Evolutionary conservation across 1,140 invertebrate genomes (phyloP).

Genomic region (Brachionus calyciflorus): DNA sequence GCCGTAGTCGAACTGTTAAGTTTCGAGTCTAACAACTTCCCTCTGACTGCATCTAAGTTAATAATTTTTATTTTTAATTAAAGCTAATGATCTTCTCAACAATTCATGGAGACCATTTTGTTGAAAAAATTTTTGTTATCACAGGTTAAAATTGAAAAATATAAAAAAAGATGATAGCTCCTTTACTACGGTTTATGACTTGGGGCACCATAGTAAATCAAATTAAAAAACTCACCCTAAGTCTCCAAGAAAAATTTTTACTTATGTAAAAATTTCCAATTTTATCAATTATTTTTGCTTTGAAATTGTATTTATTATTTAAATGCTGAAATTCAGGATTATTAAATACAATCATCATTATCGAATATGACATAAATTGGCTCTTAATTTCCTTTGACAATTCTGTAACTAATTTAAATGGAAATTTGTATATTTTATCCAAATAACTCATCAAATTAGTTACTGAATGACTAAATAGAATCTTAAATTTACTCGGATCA

Average conservation of each 20-base stretch:
- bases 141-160: no score
- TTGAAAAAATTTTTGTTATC: no score
- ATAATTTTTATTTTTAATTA: no score
- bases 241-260: conserved; percentile 7
- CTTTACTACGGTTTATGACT: no score
- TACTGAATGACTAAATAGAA: background rate
- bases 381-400: no score
- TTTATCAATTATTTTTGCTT: background rate
- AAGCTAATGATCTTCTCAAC: no score
- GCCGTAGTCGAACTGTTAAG: no score
- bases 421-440: conserved; percentile 11
- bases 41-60: no score
- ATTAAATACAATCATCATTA: background rate
- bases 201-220: background rate
- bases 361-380: background rate
- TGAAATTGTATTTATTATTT: background rate
- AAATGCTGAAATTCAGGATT: background rate
- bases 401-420: background rate
- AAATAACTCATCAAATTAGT: background rate
- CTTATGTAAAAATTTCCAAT: background rate
- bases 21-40: no score
- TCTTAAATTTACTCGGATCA: background rate
- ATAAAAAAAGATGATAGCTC: no score
- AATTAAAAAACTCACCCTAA: background rate
- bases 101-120: no score